phyloP scores from a whole-genome alignment of 2,113 vertebrate genomes.

The Pluvianellus socialis region DNA sequence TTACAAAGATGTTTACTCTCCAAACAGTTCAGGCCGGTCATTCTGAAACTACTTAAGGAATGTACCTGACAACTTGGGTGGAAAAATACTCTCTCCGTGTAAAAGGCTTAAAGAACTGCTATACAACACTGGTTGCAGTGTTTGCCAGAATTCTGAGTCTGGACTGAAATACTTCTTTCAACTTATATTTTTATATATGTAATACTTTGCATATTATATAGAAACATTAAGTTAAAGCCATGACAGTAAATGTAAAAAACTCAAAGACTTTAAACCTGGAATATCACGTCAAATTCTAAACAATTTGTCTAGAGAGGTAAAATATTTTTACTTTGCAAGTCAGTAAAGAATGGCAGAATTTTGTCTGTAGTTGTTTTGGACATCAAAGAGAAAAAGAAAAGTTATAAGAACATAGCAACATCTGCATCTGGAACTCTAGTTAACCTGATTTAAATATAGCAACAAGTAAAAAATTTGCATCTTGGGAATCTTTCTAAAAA shows the following conservation, averaged over 20 bases:
- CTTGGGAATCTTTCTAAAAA: not conserved
- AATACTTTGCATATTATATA: not conserved
- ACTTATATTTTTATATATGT: not conserved
- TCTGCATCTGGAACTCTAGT: not conserved
- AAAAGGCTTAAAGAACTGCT: not conserved
- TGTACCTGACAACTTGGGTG: constrained; percentile 7
- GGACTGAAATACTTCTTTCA: not conserved
- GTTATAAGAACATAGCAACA: not conserved
- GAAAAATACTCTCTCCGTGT: not conserved
- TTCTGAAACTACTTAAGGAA: constrained; percentile 34
- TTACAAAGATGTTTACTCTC: constrained; percentile 55
- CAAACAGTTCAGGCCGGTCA: constrained; percentile 10
- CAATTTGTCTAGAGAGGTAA: not conserved
- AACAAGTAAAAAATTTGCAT: not conserved
- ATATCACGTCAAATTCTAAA: not conserved
- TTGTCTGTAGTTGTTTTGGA: not conserved
- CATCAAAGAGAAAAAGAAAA: not conserved
- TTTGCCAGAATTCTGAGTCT: not conserved
- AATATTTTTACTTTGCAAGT: not conserved
- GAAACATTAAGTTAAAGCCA: not conserved
- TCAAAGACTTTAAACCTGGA: not conserved
- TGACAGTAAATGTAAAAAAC: not conserved
- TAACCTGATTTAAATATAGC: not conserved
- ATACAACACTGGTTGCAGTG: not conserved
- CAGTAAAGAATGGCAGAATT: not conserved